Percentiles rank a stretch among this genome's conserved stretches.
These are phyloP conservation scores for Penelope pileata DNA, from an alignment of 2,113 vertebrate species.

Conservation along the genomic window DNA sequence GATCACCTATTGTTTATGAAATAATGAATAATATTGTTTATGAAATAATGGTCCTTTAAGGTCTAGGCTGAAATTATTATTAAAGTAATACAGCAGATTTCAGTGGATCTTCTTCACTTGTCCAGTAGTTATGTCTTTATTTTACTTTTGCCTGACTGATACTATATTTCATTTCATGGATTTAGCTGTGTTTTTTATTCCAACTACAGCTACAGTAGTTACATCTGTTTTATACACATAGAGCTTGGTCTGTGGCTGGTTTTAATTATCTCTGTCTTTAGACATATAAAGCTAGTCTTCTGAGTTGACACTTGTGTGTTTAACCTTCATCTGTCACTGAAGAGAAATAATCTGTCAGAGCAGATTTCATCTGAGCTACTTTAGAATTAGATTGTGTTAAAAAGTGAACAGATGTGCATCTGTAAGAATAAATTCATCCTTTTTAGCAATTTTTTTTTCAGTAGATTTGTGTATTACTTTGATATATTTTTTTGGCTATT, in stretches of 20 bases:
- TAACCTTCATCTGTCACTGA: neutral
- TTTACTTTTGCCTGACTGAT: neutral
- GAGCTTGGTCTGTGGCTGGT: neutral
- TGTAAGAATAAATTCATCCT: neutral
- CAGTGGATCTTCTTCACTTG: conserved; percentile 13
- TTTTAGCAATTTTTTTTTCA: neutral
- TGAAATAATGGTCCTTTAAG: conserved; percentile 49
- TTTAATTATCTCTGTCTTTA: neutral
- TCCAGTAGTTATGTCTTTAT: neutral
- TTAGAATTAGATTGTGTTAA: neutral
- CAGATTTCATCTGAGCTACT: neutral
- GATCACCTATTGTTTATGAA: neutral
- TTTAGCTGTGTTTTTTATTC: neutral
- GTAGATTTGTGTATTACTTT: neutral
- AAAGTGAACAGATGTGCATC: neutral
- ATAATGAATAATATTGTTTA: too few relatives aligned
- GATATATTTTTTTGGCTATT: neutral
- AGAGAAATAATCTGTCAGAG: neutral
- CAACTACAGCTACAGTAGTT: neutral
- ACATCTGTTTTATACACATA: neutral
- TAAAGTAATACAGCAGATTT: conserved; percentile 40
- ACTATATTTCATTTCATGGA: neutral
- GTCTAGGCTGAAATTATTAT: conserved; percentile 28
- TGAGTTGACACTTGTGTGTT: neutral
- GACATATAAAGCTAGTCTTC: neutral